phyloP scores from a whole-genome alignment of 2,888 invertebrate species.

The Amorpha juglandis region DNA sequence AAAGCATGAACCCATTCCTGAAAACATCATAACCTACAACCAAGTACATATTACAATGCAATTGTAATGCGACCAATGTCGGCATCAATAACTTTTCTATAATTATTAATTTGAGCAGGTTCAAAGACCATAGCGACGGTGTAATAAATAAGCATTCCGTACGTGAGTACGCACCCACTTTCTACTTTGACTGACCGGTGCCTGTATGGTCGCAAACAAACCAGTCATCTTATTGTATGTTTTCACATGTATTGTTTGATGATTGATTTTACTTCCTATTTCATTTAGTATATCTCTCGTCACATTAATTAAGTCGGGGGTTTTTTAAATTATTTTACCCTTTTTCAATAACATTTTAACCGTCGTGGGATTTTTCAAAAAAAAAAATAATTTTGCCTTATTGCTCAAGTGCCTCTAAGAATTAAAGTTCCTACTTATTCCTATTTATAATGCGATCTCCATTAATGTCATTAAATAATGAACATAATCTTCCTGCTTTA shows the following conservation, averaged over 20 bases:
- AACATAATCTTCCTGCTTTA: too few relatives aligned
- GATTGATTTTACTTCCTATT: slow-evolving; percentile 16
- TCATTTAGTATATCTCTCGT: not conserved
- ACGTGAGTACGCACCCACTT: slow-evolving; percentile 20
- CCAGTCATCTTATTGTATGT: not conserved
- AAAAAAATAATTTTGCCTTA: too few relatives aligned
- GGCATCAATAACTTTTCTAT: slow-evolving; percentile 17
- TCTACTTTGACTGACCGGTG: slow-evolving; percentile 20
- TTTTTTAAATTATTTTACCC: too few relatives aligned
- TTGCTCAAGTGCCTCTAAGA: too few relatives aligned
- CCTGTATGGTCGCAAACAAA: slow-evolving; percentile 10
- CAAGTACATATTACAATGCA: too few relatives aligned
- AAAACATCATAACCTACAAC: not conserved
- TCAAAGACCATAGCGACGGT: slow-evolving; percentile 24
- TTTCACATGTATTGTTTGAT: slow-evolving; percentile 12
- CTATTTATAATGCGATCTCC: too few relatives aligned
- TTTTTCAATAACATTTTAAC: too few relatives aligned
- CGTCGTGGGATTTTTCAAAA: too few relatives aligned
- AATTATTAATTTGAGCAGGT: slow-evolving; percentile 27
- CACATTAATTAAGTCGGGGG: too few relatives aligned
- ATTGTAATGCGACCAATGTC: slow-evolving; percentile 9
- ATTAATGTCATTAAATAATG: too few relatives aligned
- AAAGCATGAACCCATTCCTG: not conserved
- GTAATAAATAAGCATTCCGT: slow-evolving; percentile 23
- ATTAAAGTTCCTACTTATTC: too few relatives aligned